Evolutionary conservation across 2,797 vertebrate species (phyloP), one percentile per base, ranked within the genome.

Genomic region (Microtus californicus): DNA sequence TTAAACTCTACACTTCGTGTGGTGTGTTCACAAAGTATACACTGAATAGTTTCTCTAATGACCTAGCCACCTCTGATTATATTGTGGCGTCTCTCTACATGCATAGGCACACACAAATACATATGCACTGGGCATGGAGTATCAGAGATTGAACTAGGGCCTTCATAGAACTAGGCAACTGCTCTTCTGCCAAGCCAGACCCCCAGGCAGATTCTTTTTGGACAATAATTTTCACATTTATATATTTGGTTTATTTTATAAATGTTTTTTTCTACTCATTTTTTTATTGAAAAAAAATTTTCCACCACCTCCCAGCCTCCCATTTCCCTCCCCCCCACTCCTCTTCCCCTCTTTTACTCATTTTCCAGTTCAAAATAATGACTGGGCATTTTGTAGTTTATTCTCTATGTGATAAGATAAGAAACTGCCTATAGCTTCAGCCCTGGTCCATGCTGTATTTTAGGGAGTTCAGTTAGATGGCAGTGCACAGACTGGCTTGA

Each of bases 191-290:
- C n/a, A 71, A 82, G 11, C 14, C 80, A 73, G 8, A 82, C 31
- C 31, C 73, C 56, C 15, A 37, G n/a, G 9, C 9, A 43, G 10
- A 54, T 61, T 54, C 34, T 89, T 95, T 71, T 95, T 90, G 5
- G 61, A 87, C 34, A 85, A 67, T 0, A 78, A 12, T 25, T 92
- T 73, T 94, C 56, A 90, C 69, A 37, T 71, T 73, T 73, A 73
- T 25, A 13, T 21, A 51, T 61, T 51, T 31, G 78, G 13, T 87
- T 85, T 80, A 81, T 89, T 95, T 80, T 82, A 93, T 37, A 65
- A n/a, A 83, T 90, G 63, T 89, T 73, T 95, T 82, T 93, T 97
- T 80, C 37, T 80, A 65, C 29, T 92, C 3, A 37, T 59, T 91
- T 94, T 51, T 51, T 51, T 51, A 51, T 51, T 51, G 48, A 51